Conservation (phyloP, 30 jellyfish, hydroid and myxozoan genomes). For the Aurelia aurita complex sp. Pacific region DNA sequence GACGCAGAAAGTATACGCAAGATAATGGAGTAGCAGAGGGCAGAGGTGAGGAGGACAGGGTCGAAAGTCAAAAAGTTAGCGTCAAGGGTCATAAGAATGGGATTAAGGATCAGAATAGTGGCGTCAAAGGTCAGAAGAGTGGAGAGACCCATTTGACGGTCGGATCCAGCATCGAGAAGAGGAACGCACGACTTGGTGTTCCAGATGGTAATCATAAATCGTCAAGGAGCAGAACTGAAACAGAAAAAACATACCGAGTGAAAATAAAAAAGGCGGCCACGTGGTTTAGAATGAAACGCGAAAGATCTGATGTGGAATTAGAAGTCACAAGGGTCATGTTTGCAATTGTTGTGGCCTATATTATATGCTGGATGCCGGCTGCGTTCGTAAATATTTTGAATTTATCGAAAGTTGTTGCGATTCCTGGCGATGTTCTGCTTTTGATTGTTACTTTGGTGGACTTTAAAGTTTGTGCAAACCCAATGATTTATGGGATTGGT, state of each 20-base stretch:
- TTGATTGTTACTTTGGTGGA: slow-evolving; percentile 78
- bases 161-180: neutral
- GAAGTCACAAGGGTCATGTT: slow-evolving; percentile 87
- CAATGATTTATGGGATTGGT: slow-evolving; percentile 87
- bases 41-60: neutral
- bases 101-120: neutral
- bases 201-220: too few species aligned
- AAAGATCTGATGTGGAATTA: slow-evolving; percentile 62
- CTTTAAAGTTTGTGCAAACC: slow-evolving; percentile 77
- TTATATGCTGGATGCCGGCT: slow-evolving; percentile 92
- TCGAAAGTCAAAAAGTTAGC: neutral
- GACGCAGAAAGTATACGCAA: neutral
- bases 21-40: neutral
- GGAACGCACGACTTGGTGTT: neutral
- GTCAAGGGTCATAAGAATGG: neutral
- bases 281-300: slow-evolving; percentile 28
- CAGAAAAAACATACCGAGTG: slow-evolving; percentile 9
- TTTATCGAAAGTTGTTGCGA: slow-evolving; percentile 37
- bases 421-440: slow-evolving; percentile 40
- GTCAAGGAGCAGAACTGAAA: too few species aligned
- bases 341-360: slow-evolving; percentile 73
- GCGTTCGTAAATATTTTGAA: slow-evolving; percentile 55
- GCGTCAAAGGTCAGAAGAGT: neutral
- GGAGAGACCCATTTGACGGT: neutral
- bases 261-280: slow-evolving; percentile 8